Evolutionary conservation across 2,888 invertebrate species (phyloP).

Genomic region (Tubulanus polymorphus): DNA sequence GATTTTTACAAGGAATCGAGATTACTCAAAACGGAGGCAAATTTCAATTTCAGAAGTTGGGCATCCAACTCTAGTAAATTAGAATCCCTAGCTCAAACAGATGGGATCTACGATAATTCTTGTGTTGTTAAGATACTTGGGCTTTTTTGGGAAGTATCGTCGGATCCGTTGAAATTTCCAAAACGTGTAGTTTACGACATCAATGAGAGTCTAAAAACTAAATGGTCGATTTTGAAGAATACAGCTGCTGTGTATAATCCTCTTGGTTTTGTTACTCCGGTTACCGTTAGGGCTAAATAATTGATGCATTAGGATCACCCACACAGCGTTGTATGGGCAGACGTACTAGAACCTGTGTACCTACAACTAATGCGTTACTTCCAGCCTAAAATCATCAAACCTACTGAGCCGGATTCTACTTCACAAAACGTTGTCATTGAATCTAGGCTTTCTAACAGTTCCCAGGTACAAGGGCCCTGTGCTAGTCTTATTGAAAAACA

Average conservation of each 20-base stretch:
- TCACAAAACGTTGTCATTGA: too few species aligned
- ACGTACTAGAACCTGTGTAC: too few species aligned
- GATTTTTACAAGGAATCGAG: constrained; percentile 9
- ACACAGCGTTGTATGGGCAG: too few species aligned
- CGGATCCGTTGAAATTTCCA: constrained; percentile 3
- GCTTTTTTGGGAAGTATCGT: constrained; percentile 5
- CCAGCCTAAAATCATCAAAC: too few species aligned
- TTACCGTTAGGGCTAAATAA: background rate
- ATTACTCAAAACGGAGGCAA: constrained; percentile 6
- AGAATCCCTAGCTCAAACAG: background rate
- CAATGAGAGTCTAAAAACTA: background rate
- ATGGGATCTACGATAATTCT: background rate
- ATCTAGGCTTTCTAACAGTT: too few species aligned
- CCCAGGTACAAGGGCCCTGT: too few species aligned
- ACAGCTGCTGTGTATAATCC: constrained; percentile 5
- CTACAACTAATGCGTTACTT: too few species aligned
- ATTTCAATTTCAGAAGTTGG: constrained; percentile 18
- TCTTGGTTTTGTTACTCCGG: constrained; percentile 1
- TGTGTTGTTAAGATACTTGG: constrained; percentile 8
- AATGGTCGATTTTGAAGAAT: constrained; percentile 7
- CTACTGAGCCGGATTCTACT: too few species aligned
- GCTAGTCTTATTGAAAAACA: too few species aligned
- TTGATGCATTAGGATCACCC: too few species aligned
- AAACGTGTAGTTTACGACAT: background rate
- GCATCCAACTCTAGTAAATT: constrained; percentile 6